phyloP scores from a whole-genome alignment of 2,113 vertebrate genomes.

The Menura novaehollandiae region DNA sequence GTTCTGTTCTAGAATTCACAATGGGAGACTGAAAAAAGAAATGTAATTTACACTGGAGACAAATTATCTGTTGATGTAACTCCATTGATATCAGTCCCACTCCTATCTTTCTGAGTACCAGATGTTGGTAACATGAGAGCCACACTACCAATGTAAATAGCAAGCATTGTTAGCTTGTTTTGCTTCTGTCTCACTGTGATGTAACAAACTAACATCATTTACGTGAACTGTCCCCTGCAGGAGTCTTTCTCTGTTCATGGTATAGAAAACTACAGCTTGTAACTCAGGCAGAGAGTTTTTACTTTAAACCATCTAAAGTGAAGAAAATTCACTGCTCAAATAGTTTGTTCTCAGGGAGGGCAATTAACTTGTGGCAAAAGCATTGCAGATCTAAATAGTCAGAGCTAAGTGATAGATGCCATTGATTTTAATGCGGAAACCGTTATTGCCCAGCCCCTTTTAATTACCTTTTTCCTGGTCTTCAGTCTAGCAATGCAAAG shows the following conservation, averaged over 20 bases:
- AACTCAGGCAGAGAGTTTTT: neutral
- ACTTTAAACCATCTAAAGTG: neutral
- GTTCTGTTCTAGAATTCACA: neutral
- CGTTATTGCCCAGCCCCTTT: fast-evolving
- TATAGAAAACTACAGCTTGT: neutral
- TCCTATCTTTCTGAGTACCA: neutral
- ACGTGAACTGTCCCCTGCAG: neutral
- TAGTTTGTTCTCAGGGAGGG: neutral
- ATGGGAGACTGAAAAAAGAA: neutral
- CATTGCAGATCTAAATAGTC: neutral
- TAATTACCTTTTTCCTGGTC: neutral
- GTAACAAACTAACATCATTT: neutral
- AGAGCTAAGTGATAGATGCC: neutral
- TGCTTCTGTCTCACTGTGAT: neutral
- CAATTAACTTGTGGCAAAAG: neutral
- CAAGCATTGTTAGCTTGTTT: neutral
- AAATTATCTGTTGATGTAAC: neutral
- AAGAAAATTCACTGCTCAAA: neutral
- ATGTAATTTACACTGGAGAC: neutral
- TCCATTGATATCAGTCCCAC: neutral
- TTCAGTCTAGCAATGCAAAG: neutral
- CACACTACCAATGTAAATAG: neutral
- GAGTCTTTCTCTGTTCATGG: neutral
- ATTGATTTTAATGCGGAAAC: neutral
- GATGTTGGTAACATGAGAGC: fast-evolving